Evolutionary conservation across 1,140 invertebrate species (phyloP).

Genomic region (Trachymyrmex cornetzi): DNA sequence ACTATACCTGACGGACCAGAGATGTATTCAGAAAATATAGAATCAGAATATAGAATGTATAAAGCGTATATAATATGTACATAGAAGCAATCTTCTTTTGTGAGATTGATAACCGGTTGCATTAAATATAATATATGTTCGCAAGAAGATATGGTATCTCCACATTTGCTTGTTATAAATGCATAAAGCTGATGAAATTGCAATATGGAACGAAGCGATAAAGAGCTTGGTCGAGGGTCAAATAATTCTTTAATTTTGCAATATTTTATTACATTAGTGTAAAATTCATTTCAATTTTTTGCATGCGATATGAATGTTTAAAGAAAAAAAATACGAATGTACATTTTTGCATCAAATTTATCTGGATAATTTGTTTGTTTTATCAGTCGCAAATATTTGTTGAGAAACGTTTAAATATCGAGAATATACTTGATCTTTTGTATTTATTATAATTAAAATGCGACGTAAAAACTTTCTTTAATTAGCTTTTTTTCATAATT

Average conservation of each 20-base stretch:
- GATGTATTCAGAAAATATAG: slow-evolving; percentile 51
- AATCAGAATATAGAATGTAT: slow-evolving; percentile 52
- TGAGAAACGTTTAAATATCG: neutral
- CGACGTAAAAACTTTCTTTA: neutral
- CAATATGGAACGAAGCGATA: slow-evolving; percentile 45
- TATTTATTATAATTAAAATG: slow-evolving; percentile 25
- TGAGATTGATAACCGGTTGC: slow-evolving; percentile 41
- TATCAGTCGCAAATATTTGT: neutral
- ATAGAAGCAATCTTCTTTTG: slow-evolving; percentile 37
- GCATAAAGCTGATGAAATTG: slow-evolving; percentile 45
- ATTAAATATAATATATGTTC: slow-evolving; percentile 47
- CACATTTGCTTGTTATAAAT: slow-evolving; percentile 18
- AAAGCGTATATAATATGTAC: slow-evolving; percentile 52
- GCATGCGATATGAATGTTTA: neutral
- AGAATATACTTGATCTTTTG: neutral
- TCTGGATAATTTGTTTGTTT: slow-evolving; percentile 7
- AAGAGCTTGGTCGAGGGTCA: slow-evolving; percentile 27
- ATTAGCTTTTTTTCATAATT: slow-evolving; percentile 3
- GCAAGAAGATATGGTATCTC: neutral
- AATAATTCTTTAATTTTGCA: slow-evolving; percentile 20
- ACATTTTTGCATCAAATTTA: slow-evolving; percentile 7
- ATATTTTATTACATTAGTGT: slow-evolving; percentile 7
- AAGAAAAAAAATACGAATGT: neutral
- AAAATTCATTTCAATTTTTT: slow-evolving; percentile 3
- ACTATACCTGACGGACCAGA: slow-evolving; percentile 63